Base-by-base conservation (phyloP, 2,113 vertebrate species). In the Lophius piscatorius region DNA sequence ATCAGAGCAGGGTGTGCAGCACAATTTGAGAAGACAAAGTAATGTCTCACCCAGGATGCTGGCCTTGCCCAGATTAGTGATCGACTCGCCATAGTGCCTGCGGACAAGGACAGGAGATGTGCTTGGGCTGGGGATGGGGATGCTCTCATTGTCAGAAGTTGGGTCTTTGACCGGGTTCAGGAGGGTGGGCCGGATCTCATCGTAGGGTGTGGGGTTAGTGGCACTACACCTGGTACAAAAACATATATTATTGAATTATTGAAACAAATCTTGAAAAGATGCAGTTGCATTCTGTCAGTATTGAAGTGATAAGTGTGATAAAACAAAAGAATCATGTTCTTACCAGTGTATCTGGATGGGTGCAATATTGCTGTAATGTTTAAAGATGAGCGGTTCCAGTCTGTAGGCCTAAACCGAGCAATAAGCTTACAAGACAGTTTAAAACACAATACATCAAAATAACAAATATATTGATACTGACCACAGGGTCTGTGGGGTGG, bases 401-500 rank as follows among this genome's bases (percentile, higher is more conserved):
- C 97, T 92, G 70, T 99, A 99, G 65, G 97, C 97, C 97, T 98
- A 75, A 9, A 52, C 65, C 76, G 39, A 63, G 34, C 3, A 75
- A 67, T 9, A 48, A 6, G 10, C n/a, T n/a, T n/a, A n/a, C n/a
- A 12, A 26, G 29, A 16, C 22, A 10, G 38, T 26, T 33, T 12
- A n/a, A 41, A 28, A 8, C 10, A 47, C 7, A 35, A 47, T 17
- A 16, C 14, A 42, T 60, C 21, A 51, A 20, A 22, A 12, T 17
- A 0, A 12, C 21, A 0, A 28, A n/a, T 31, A n/a, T n/a, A 76
- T 4, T 10, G 1, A 29, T 35, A 73, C 94, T 95, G 77, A 99
- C 97, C 95, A 99, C 97, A 61, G 97, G 97, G 76, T 99, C 97
- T 54, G 97, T 97, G 8, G 97, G 97, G 56, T 99, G 97, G 81